phyloP scores from a whole-genome alignment of 2,113 vertebrate genomes.

The Dicrurus megarhynchus region DNA sequence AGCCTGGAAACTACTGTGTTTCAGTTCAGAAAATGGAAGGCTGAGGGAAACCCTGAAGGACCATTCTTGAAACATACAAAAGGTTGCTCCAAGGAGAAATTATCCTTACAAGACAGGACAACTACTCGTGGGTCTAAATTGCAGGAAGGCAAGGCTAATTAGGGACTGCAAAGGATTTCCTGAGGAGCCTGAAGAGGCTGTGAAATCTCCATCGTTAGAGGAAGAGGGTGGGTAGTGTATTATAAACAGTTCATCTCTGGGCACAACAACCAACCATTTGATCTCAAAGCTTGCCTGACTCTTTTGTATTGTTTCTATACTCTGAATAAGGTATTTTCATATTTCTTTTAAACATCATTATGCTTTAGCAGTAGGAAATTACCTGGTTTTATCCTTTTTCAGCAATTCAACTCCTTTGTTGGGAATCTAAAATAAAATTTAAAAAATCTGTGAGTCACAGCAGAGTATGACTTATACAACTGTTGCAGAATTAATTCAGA shows the following conservation, averaged over 20 bases:
- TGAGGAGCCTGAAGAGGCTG: background rate
- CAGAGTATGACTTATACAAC: background rate
- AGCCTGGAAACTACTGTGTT: background rate
- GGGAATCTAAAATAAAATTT: conserved; percentile 70
- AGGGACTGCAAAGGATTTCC: background rate
- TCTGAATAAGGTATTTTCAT: background rate
- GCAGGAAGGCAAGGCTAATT: conserved; percentile 3
- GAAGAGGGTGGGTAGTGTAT: background rate
- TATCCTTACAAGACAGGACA: background rate
- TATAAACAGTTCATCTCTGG: background rate
- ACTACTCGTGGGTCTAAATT: background rate
- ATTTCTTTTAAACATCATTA: background rate
- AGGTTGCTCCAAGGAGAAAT: background rate
- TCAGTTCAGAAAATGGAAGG: background rate
- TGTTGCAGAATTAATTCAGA: background rate
- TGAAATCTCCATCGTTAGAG: background rate
- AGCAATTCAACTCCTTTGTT: conserved; percentile 80
- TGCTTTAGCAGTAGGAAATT: conserved; percentile 43
- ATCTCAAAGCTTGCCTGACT: background rate
- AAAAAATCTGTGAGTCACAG: background rate
- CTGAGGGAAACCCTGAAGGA: background rate
- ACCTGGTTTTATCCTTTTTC: conserved; percentile 83
- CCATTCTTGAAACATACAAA: background rate
- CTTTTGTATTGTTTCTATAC: background rate
- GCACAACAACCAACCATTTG: background rate